Conservation (phyloP, 2,888 invertebrate genomes). For the Tipula confusa region DNA sequence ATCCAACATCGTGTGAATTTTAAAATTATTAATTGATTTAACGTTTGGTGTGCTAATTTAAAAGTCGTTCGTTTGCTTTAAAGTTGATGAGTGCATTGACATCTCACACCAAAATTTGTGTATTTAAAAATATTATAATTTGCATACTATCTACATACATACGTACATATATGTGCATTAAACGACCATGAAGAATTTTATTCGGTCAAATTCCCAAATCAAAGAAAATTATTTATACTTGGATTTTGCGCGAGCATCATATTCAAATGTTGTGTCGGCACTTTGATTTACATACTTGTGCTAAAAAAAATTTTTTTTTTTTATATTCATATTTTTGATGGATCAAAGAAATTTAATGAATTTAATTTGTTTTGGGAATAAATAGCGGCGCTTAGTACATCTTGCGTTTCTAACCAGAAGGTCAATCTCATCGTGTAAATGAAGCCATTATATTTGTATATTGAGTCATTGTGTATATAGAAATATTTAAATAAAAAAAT, state of each 20-base stretch:
- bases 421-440: neutral
- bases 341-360: neutral
- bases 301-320: neutral
- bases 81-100: neutral
- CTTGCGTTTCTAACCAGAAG: neutral
- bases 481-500: no score
- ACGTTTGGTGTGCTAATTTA: neutral
- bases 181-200: neutral
- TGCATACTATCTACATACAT: neutral
- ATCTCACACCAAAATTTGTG: neutral
- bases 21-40: neutral
- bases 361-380: neutral
- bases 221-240: neutral
- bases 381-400: neutral
- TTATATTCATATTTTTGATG: neutral
- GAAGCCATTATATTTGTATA: no score
- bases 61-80: neutral
- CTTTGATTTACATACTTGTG: constrained; percentile 20
- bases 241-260: neutral
- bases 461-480: no score
- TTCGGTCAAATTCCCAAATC: constrained; percentile 7
- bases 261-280: constrained; percentile 3
- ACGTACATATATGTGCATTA: neutral
- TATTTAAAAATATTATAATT: no score
- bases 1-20: neutral